phyloP scores from a whole-genome alignment of 2,888 invertebrate species.

The Xylota sylvarum region DNA sequence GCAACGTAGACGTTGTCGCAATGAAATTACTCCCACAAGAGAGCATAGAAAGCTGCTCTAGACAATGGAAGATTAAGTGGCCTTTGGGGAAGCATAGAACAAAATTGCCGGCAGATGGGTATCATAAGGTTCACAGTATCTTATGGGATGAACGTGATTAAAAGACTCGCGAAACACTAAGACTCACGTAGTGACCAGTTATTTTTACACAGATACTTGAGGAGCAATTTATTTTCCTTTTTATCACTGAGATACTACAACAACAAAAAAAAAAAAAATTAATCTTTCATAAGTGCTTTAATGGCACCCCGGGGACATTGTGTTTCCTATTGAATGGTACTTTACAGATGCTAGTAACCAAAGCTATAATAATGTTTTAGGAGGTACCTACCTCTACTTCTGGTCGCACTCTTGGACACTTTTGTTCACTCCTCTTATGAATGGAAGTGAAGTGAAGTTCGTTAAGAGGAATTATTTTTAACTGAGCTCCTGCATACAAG shows the following conservation, averaged over 20 bases:
- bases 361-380: slow-evolving; percentile 12
- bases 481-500: not conserved
- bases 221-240: slow-evolving; percentile 65
- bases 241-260: slow-evolving; percentile 44
- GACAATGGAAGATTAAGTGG: slow-evolving; percentile 77
- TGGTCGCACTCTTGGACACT: not conserved
- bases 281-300: slow-evolving; percentile 68
- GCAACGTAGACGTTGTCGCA: slow-evolving; percentile 56
- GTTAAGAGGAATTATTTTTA: not conserved
- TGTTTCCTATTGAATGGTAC: slow-evolving; percentile 43
- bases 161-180: slow-evolving; percentile 68
- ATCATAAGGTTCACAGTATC: slow-evolving; percentile 69
- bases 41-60: slow-evolving; percentile 26
- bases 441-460: not conserved
- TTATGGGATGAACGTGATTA: slow-evolving; percentile 75
- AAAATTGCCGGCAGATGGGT: slow-evolving; percentile 71
- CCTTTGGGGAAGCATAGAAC: slow-evolving; percentile 73
- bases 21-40: slow-evolving; percentile 42
- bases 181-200: slow-evolving; percentile 68
- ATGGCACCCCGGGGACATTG: slow-evolving; percentile 56
- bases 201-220: slow-evolving; percentile 45
- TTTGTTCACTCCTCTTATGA: no score
- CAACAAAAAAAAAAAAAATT: slow-evolving; percentile 46
- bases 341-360: slow-evolving; percentile 29
- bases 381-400: not conserved